Conservation (phyloP, 2,113 vertebrate genomes). For the Geococcyx californianus region DNA sequence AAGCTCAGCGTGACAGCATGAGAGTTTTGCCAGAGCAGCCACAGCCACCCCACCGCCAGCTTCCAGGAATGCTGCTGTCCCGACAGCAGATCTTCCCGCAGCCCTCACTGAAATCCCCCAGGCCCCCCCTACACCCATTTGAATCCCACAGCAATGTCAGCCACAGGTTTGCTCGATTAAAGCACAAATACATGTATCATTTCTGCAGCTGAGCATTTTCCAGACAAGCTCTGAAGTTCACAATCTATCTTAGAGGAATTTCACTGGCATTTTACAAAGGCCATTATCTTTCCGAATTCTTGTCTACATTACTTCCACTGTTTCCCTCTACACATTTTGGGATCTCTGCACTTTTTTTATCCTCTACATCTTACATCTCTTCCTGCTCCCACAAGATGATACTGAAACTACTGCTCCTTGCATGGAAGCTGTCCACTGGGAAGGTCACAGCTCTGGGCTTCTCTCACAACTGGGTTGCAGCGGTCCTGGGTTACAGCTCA, state of each 20-base stretch:
- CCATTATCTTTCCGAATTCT: not conserved
- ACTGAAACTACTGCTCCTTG: not conserved
- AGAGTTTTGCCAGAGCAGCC: not conserved
- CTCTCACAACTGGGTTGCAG: not conserved
- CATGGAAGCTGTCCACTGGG: accelerated
- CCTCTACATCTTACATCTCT: not conserved
- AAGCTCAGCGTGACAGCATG: not conserved
- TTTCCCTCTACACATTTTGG: not conserved
- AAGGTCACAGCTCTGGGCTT: not conserved
- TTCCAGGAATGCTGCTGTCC: not conserved
- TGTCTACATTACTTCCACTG: accelerated
- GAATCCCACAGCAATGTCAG: not conserved
- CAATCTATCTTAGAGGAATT: not conserved
- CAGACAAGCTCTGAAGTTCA: not conserved
- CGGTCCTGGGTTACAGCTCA: not conserved
- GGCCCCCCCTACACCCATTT: not conserved
- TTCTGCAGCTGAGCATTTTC: not conserved
- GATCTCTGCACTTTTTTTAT: not conserved
- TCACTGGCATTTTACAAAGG: not conserved
- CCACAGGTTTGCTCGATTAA: accelerated
- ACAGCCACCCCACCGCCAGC: not conserved
- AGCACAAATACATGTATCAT: not conserved
- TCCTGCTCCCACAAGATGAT: not conserved
- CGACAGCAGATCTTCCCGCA: not conserved
- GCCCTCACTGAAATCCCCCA: not conserved